phyloP scores from a whole-genome alignment of 2,113 vertebrate genomes.

The Ellobius talpinus region DNA sequence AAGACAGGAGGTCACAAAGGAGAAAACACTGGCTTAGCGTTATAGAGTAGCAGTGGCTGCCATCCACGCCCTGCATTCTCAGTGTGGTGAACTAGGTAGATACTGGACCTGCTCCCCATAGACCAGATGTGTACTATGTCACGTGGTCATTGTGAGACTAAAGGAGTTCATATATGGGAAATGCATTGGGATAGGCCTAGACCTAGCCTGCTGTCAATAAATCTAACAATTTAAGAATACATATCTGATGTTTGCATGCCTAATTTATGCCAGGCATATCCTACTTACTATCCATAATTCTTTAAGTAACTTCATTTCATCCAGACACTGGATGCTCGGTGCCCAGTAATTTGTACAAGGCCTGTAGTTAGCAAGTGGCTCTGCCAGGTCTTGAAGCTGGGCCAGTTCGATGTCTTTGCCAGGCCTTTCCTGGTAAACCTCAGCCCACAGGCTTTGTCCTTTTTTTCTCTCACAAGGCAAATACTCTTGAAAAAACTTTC shows the following conservation, averaged over 20 bases:
- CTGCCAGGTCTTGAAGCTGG: background rate
- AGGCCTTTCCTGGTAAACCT: background rate
- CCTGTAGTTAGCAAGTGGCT: background rate
- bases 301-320: background rate
- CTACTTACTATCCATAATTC: background rate
- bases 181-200: background rate
- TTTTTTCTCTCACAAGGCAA: constrained; percentile 24
- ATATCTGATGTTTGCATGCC: background rate
- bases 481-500: constrained; percentile 2
- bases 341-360: background rate
- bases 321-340: background rate
- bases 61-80: background rate
- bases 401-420: background rate
- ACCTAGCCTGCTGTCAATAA: background rate
- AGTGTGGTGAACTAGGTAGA: background rate
- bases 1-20: background rate
- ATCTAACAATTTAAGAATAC: background rate
- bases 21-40: background rate
- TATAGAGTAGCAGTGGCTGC: background rate
- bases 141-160: background rate
- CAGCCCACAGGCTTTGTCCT: background rate
- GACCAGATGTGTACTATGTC: background rate
- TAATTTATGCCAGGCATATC: background rate
- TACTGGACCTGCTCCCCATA: background rate
- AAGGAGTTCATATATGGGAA: background rate